Evolutionary conservation across 2,888 invertebrate genomes (phyloP), one percentile per base, ranked within the genome.

Genomic region (Zhengitettix transpicula): DNA sequence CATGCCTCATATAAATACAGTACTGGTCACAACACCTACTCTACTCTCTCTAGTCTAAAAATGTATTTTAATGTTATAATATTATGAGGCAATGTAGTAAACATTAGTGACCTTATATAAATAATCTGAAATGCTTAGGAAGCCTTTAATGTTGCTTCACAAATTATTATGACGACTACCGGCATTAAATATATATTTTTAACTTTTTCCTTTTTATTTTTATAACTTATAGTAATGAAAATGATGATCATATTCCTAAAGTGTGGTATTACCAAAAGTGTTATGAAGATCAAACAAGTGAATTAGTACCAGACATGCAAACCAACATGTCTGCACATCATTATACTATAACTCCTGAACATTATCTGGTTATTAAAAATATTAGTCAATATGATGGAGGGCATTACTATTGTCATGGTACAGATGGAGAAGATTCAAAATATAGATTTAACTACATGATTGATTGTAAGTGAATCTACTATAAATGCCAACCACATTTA

Each of bases 261-360:
- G 71, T 77, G 58, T 80, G 80, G 80, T 77, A 74, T 55, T 3
- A 14, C n/a, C 47, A 47, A n/a, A 47, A n/a, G 14, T 14, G 2
- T 47, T 14, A 28, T 7, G 28, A 28, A 7, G 28, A 28, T 28
- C 28, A 28, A 28, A 7, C 28, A 28, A 28, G 28, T 28, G 28
- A 28, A 28, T 28, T 28, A 28, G 28, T 28, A 28, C 28, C 28
- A 28, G 28, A 28, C 7, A 28, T 28, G 28, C 28, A 28, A 28
- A 28, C 28, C 28, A 28, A 28, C 28, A 28, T 28, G 28, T 28
- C 28, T 47, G 5, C n/a, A 7, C 12, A 47, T 47, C 47, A n/a
- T 14, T 14, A 14, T 14, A n/a, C n/a, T 12, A 12, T 47, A 47
- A 7, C 47, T 47, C n/a, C 12, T n/a, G 47, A 47, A 47, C 47